phyloP scores from a whole-genome alignment of 2,113 vertebrate genomes.

The Dasyprocta punctata region DNA sequence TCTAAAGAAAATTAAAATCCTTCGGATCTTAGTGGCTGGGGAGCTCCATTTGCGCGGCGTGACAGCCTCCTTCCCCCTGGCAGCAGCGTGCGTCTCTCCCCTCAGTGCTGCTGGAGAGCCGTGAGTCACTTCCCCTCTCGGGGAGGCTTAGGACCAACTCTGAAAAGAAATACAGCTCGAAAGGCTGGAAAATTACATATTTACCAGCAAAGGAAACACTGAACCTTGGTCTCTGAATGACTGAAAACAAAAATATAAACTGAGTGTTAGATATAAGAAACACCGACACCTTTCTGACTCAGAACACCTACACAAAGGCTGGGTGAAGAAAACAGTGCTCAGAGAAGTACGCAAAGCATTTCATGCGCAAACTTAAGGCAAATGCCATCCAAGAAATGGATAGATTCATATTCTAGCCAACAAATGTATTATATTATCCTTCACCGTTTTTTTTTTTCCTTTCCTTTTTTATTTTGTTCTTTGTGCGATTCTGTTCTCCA shows the following conservation, averaged over 20 bases:
- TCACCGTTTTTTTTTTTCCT: neutral
- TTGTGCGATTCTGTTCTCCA: neutral
- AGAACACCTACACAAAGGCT: neutral
- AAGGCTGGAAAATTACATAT: slow-evolving; percentile 39
- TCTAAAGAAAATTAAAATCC: slow-evolving; percentile 32
- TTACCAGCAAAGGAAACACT: slow-evolving; percentile 55
- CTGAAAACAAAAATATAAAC: slow-evolving; percentile 68
- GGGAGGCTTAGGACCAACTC: slow-evolving; percentile 38
- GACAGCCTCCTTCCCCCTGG: slow-evolving; percentile 65
- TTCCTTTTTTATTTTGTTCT: neutral
- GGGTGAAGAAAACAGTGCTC: neutral
- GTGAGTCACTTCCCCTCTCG: slow-evolving; percentile 72
- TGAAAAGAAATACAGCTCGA: slow-evolving; percentile 40
- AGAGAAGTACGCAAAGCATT: neutral
- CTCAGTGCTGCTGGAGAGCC: slow-evolving; percentile 61
- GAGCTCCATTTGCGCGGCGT: neutral
- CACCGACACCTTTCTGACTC: slow-evolving; percentile 36
- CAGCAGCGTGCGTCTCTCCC: slow-evolving; percentile 59
- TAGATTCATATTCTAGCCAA: neutral
- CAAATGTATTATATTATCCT: neutral
- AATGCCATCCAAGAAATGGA: slow-evolving; percentile 19
- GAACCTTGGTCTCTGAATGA: slow-evolving; percentile 31
- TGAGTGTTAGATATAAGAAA: slow-evolving; percentile 12
- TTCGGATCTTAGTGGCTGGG: slow-evolving; percentile 42
- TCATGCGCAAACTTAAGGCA: neutral